Evolutionary conservation across 1,140 invertebrate species (phyloP), one percentile per base, ranked within the genome.

Genomic region (Drosophila yakuba): DNA sequence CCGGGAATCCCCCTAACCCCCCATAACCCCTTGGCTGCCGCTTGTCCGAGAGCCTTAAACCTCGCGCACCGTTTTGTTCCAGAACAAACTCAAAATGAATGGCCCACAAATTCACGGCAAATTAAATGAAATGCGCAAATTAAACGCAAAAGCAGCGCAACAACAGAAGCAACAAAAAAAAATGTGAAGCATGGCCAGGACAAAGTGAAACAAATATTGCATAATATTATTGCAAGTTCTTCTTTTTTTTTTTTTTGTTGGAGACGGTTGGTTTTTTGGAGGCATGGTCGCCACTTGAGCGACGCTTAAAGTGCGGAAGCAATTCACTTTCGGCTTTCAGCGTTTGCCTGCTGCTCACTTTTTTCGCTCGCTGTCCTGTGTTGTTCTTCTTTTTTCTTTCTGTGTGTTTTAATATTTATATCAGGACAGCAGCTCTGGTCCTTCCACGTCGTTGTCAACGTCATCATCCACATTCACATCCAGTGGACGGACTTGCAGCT

Each of bases 371-470:
- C 11, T 15, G 38, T 51, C 17, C 56, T 48, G 20, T 48, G 20
- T 20, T 20, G 0, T 20, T 20, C 20, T 20, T 20, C 1, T 50
- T 44, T 57, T 43, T 62, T 58, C 72, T 61, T 20, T 20, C 20
- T 20, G 20, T 20, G 20, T 81, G 73, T 85, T 83, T 80, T 86
- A 81, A 86, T 85, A 86, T 86, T 85, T 81, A 85, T 81, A 86
- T 81, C 63, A 74, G 57, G 57, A 66, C 74, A 57, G 35, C 62
- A 71, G 67, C 67, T 71, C 57, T 38, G 59, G 63, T 47, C 55
- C 17, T 35, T 61, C 56, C 48, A 57, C 55, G 56, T 80, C 68
- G 63, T 64, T 74, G 67, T 77, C 81, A 77, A 77, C 81, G 55
- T 78, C 64, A 81, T 85, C 69, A 77, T 62, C 59, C 63, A 23